Base-by-base conservation (phyloP, 1,140 invertebrate genomes). In the Mactra quadrangularis region DNA sequence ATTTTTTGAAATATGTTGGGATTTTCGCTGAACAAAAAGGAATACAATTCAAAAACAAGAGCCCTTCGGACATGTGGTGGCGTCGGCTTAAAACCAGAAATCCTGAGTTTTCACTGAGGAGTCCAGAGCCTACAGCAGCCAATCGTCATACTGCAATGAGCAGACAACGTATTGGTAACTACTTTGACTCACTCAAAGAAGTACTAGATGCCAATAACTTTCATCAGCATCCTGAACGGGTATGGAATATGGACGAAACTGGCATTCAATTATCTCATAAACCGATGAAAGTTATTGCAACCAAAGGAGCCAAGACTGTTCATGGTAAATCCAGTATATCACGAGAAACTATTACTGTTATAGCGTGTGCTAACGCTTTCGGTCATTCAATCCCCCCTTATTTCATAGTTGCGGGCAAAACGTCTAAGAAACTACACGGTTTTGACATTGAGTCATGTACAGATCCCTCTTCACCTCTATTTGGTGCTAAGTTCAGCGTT, bases 181-280 rank as follows among this genome's bases (percentile, higher is more conserved):
- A 29, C 27, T 53, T 52, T 31, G n/a, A 1, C 27, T 25, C 22
- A 38, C 50, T 70, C 9, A 29, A 55, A 41, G 25, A 71, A 71
- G 47, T 71, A 19, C n/a, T 38, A 22, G 64, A 68, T 22, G 47
- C 29, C 3, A 52, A 38, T 19, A 27, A 71, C 13, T 29, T 50
- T n/a, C 6, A 71, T 33, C 11, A 50, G 19, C 22, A 22, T 4
- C 31, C 22, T 27, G n/a, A 22, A 29, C 25, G 50, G 22, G 19
- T 68, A 3, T 68, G 64, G 64, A 68, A 68, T 27, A 68, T 68
- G 38, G 33, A 75, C 29, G 55, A 75, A 29, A 75, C 55, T 15
- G 33, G 71, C 7, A 29, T 75, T 3, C 29, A 38, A 0, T 29
- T 75, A 29, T 41, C 22, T 13, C n/a, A 75, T 60, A 59, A 75